These are phyloP conservation scores for Phrynosoma platyrhinos DNA, from an alignment of 2,113 vertebrate genomes.

Conservation along the genomic window DNA sequence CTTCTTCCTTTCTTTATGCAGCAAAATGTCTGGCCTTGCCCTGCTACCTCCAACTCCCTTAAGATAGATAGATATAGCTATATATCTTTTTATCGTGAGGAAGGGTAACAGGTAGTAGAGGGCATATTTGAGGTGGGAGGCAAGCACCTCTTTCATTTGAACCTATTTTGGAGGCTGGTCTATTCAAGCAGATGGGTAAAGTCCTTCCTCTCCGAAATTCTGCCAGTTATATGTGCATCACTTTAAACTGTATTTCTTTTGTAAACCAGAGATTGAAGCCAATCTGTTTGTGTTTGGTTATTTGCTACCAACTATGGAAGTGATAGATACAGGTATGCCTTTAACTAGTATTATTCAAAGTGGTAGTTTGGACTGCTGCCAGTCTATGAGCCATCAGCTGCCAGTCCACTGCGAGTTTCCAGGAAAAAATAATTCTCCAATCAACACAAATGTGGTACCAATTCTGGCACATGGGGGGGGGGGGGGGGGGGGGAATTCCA, in stretches of 20 bases:
- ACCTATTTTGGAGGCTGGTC: background rate
- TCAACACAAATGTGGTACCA: no score
- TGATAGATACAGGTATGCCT: background rate
- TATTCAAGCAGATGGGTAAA: background rate
- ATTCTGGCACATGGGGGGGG: no score
- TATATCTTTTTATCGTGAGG: background rate
- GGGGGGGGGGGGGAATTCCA: no score
- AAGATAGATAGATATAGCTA: no score
- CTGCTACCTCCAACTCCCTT: no score
- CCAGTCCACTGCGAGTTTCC: no score
- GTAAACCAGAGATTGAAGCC: background rate
- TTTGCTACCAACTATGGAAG: background rate
- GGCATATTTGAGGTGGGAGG: background rate
- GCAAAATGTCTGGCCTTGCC: background rate
- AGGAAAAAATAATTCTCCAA: no score
- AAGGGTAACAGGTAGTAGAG: background rate
- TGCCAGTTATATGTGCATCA: background rate
- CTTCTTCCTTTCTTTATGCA: background rate
- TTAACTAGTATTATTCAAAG: background rate
- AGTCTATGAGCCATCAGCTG: no score
- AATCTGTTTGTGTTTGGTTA: no score
- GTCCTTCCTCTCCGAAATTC: no score
- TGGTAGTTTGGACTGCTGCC: background rate
- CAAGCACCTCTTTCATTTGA: background rate
- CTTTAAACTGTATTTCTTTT: background rate